A percentile compares a stretch with the other conserved stretches of the same genome.
Evolutionary conservation across 2,113 vertebrate genomes (phyloP).

Genomic region (Cyanistes caeruleus): DNA sequence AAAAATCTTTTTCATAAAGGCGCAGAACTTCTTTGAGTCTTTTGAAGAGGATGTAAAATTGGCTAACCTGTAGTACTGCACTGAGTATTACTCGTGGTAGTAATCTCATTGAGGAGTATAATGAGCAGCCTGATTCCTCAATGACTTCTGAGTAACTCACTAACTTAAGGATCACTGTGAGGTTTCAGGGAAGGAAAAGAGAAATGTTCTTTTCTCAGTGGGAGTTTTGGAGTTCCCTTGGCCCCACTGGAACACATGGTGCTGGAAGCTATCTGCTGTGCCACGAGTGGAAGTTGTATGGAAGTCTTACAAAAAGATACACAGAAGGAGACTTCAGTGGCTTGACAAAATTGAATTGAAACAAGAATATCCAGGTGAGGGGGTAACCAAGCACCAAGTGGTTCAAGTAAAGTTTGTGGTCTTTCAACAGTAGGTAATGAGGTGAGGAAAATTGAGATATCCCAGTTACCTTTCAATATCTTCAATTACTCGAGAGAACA

Average conservation of each 20-base stretch:
- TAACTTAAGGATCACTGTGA: not conserved
- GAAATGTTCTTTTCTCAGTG: not conserved
- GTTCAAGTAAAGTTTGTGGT: not conserved
- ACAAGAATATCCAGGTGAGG: not conserved
- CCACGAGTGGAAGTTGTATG: not conserved
- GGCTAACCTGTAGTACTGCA: not conserved
- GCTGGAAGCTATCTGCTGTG: not conserved
- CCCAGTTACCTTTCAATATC: not conserved
- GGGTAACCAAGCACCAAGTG: not conserved
- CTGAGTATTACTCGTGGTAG: not conserved
- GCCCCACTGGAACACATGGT: fast-evolving
- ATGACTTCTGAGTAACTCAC: not conserved
- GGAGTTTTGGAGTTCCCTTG: not conserved
- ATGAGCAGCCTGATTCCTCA: not conserved
- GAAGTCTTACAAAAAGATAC: not conserved
- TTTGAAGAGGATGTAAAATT: not conserved
- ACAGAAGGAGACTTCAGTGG: not conserved
- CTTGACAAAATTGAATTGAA: not conserved
- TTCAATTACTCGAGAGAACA: not conserved
- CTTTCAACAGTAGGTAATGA: not conserved
- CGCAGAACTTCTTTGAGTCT: not conserved
- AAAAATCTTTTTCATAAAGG: conserved; percentile 19
- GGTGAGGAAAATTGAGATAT: not conserved
- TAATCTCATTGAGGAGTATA: not conserved
- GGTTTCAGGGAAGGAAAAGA: not conserved